Percentiles rank a stretch among this genome's conserved stretches.
These are phyloP conservation scores for Henicopernis longicauda DNA, from an alignment of 2,113 vertebrate species.

Conservation along the genomic window DNA sequence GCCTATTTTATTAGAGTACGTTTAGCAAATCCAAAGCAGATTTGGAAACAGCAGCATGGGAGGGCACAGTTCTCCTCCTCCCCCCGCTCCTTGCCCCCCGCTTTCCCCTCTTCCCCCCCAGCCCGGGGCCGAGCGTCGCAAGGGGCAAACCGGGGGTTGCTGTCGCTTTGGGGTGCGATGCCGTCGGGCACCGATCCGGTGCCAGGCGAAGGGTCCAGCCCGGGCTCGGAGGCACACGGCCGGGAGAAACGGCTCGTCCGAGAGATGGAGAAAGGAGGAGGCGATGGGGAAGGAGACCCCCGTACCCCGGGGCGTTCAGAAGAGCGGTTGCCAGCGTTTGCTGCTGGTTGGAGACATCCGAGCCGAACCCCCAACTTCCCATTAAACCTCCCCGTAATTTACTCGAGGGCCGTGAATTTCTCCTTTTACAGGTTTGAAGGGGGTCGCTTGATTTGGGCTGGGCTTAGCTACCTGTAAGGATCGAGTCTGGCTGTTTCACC, in stretches of 20 bases:
- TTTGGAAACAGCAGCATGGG: neutral
- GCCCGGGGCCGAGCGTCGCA: too few relatives aligned
- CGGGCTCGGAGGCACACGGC: too few relatives aligned
- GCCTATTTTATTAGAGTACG: neutral
- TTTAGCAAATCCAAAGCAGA: neutral
- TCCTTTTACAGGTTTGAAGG: neutral
- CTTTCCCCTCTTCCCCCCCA: too few relatives aligned
- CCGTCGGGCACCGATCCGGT: too few relatives aligned
- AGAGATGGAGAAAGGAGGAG: too few relatives aligned
- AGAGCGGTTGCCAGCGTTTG: accelerated
- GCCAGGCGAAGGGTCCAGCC: too few relatives aligned
- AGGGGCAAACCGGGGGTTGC: too few relatives aligned
- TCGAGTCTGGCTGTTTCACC: neutral
- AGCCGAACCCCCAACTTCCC: neutral
- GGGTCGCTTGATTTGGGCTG: neutral
- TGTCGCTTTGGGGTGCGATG: too few relatives aligned
- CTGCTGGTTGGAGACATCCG: neutral
- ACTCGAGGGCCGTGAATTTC: neutral
- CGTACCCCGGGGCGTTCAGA: too few relatives aligned
- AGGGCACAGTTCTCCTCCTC: neutral
- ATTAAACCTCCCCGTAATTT: neutral
- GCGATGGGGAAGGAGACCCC: too few relatives aligned
- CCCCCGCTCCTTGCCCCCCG: too few relatives aligned
- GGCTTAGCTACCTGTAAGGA: neutral
- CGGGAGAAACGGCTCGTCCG: too few relatives aligned